Evolutionary conservation across 2,113 vertebrate genomes (phyloP).

Genomic region (Acanthochromis polyacanthus): DNA sequence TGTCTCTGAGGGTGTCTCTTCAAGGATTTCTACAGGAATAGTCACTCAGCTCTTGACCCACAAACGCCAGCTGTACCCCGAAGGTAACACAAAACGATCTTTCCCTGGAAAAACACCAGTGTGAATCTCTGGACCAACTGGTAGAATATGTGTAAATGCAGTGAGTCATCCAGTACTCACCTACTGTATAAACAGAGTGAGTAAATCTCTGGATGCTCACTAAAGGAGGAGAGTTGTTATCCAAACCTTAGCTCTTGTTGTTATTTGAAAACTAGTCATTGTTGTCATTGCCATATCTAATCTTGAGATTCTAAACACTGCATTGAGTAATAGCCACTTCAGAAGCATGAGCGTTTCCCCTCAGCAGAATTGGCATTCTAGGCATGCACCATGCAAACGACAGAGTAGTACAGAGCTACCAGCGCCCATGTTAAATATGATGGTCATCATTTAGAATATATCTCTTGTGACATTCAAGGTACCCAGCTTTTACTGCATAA

Average conservation of each 20-base stretch:
- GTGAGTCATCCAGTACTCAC: neutral
- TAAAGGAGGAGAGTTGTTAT: neutral
- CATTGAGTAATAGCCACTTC: too few relatives aligned
- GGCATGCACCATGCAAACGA: too few relatives aligned
- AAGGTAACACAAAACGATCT: neutral
- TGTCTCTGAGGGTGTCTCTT: too few relatives aligned
- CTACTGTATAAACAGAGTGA: neutral
- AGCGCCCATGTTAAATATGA: neutral
- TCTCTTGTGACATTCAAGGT: neutral
- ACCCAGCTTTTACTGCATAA: neutral
- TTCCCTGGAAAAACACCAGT: neutral
- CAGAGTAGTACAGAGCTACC: neutral
- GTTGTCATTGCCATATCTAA: neutral
- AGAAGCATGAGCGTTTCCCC: too few relatives aligned
- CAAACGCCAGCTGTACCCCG: slow-evolving; percentile 13
- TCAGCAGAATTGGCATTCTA: too few relatives aligned
- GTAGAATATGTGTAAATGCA: neutral
- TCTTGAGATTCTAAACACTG: too few relatives aligned
- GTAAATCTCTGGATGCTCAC: neutral
- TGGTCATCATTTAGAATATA: neutral
- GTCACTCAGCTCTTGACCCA: too few relatives aligned
- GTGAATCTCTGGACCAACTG: neutral
- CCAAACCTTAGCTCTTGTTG: neutral
- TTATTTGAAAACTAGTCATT: slow-evolving; percentile 1
- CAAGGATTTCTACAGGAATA: too few relatives aligned